Conservation (phyloP, 2,888 invertebrate species). For the Polia nebulosa region DNA sequence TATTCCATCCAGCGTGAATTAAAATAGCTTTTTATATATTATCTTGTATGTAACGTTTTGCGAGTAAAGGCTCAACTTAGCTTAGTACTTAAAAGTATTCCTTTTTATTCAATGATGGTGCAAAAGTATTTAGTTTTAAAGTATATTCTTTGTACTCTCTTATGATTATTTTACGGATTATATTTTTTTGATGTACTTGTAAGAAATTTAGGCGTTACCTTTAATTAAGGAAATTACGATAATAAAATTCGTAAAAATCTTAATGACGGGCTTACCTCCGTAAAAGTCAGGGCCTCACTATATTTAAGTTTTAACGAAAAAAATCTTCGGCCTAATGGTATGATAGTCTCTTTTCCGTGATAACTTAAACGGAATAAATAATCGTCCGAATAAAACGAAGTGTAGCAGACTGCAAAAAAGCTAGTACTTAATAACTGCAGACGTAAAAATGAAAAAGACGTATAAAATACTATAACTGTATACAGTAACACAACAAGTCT, state of each 20-base stretch:
- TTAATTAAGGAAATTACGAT: conserved; percentile 44
- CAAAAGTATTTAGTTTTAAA: conserved; percentile 63
- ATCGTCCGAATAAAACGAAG: not conserved
- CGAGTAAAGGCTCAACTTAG: conserved; percentile 61
- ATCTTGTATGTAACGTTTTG: conserved; percentile 27
- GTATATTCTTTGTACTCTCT: conserved; percentile 55
- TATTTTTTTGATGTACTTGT: conserved; percentile 41
- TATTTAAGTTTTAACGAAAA: conserved; percentile 23
- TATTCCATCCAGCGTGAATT: conserved; percentile 66
- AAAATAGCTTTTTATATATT: conserved; percentile 41
- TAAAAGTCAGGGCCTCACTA: conserved; percentile 11
- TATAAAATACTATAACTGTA: conserved; percentile 5
- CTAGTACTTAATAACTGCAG: not conserved
- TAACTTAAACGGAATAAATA: not conserved
- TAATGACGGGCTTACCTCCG: conserved; percentile 8
- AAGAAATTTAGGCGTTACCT: conserved; percentile 52
- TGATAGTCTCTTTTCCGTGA: conserved; percentile 31
- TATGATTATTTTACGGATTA: conserved; percentile 48
- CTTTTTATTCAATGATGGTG: conserved; percentile 59
- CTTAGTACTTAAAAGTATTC: conserved; percentile 68
- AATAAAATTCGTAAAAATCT: conserved; percentile 24
- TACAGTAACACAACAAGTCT: not conserved
- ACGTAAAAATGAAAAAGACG: not conserved
- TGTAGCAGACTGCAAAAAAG: not conserved
- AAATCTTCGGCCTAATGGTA: conserved; percentile 27